Evolutionary conservation across 37 sponge, comb jelly and placozoan species (phyloP).

Genomic region (Geodia barretti): DNA sequence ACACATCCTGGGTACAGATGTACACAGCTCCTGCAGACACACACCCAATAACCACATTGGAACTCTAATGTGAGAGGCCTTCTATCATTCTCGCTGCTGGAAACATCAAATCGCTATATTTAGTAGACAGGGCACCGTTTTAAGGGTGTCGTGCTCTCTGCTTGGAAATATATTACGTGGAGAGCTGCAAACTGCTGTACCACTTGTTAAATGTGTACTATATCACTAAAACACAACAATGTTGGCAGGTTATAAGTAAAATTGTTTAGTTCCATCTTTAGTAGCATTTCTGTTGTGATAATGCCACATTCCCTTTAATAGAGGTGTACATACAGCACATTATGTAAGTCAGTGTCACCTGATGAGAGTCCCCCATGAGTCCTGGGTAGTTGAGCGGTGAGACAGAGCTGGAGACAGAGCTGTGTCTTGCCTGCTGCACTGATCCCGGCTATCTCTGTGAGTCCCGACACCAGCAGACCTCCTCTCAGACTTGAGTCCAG

Average conservation of each 20-base stretch:
- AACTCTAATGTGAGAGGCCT: neutral
- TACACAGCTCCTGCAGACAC: constrained; percentile 70
- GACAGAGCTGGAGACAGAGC: constrained; percentile 88
- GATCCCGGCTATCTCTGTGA: constrained; percentile 86
- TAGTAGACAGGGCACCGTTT: neutral
- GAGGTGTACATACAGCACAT: too few species aligned
- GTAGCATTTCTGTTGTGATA: too few species aligned
- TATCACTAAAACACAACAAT: too few species aligned
- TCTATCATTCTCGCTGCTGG: neutral
- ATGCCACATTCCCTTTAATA: too few species aligned
- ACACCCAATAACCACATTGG: neutral
- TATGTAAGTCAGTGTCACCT: too few species aligned
- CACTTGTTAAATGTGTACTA: too few species aligned
- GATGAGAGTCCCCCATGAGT: constrained; percentile 76
- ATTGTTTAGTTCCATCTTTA: too few species aligned
- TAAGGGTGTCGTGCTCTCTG: too few species aligned
- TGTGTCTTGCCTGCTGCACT: constrained; percentile 96
- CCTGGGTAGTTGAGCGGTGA: constrained; percentile 81
- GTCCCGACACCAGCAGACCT: constrained; percentile 74
- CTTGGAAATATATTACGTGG: too few species aligned
- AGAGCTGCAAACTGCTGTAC: too few species aligned
- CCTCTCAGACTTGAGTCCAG: constrained; percentile 74
- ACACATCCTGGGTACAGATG: constrained; percentile 88
- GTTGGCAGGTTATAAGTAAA: too few species aligned
- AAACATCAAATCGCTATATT: neutral